Evolutionary conservation across 1,140 invertebrate species (phyloP), one percentile per base, ranked within the genome.

Genomic region (Drosophila lacertosa): DNA sequence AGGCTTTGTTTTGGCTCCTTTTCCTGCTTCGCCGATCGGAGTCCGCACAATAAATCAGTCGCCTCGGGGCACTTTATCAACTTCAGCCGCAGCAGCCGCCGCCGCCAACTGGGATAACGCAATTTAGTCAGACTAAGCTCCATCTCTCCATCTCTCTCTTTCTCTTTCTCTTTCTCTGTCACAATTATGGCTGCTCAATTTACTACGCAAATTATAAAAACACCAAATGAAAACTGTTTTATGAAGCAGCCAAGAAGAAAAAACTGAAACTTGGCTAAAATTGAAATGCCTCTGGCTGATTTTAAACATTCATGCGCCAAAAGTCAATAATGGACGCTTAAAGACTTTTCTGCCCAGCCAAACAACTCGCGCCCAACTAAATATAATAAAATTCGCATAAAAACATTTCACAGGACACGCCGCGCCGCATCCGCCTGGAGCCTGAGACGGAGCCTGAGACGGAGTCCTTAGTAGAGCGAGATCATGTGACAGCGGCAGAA

Each of bases 331-430:
- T 81, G 62, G 77, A 40, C 48, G 57, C 82, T 77, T 88, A 71
- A 86, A 88, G 62, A 29, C 10, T 1, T 16, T 4, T 0, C 48
- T 1, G 2, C 1, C 20, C 32, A 29, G 13, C 50, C 1, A 42
- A 42, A 22, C 40, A 42, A 42, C 40, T 42, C 13, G 29, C 65
- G 35, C 59, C 45, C 64, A 62, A 64, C 80, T 67, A 84, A 88
- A 76, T 77, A 74, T 86, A 86, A 86, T 86, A 86, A 86, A 86
- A 86, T 86, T 86, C 81, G 69, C 77, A 86, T 86, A 86, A 86
- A 86, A 86, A 86, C 84, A 86, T 88, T 88, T 88, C 37, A 54
- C 64, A 71, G 54, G 68, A 53, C 63, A 26, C 62, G 67, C 55
- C 69, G 62, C 66, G 45, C 24, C 65, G 68, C 55, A 64, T 24